Base-by-base conservation (phyloP, 2,797 vertebrate species). In the Phoeniculus purpureus region DNA sequence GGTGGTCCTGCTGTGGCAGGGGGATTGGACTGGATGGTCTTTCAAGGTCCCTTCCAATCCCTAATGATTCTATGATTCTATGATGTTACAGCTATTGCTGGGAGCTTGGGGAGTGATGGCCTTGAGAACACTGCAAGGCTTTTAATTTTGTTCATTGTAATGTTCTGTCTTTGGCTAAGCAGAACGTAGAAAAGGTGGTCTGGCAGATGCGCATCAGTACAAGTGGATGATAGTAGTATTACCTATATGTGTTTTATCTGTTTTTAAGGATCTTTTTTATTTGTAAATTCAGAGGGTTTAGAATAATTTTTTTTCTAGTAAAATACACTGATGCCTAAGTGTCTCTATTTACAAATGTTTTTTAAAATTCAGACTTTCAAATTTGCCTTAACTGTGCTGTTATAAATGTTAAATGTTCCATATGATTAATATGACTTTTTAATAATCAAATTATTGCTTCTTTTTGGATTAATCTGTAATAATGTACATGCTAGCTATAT, bases 81-180 rank as follows among this genome's bases (percentile, higher is more conserved):
- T 37, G 40, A n/a, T n/a, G n/a, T n/a, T n/a, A n/a, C n/a, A 64
- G 54, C 54, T 75, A 68, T 73, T 40, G 58, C 1, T 66, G 23
- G 7, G 59, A 87, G 22, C 61, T 74, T 75, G 20, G 43, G 27
- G n/a, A 93, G 32, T 65, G 32, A 71, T 67, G n/a, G 12, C 16
- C 61, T 15, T 60, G 66, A 74, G 89, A 93, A 72, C 43, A 34
- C 12, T 75, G 61, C 76, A 73, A 87, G 80, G 54, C n/a, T 55
- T 96, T 91, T 81, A 84, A 86, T 52, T 87, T 55, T 68, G 59
- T 65, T 92, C 70, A 40, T 83, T 92, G 16, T 55, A 65, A 66
- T 40, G 8, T 59, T 80, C 3, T 19, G 9, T 91, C 71, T 85
- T 92, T 2, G 1, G 22, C 62, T 77, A 58, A 18, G 23, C 11